Evolutionary conservation across 2,797 vertebrate genomes (phyloP), one percentile per base, ranked within the genome.

Genomic region (Vespertilio murinus): DNA sequence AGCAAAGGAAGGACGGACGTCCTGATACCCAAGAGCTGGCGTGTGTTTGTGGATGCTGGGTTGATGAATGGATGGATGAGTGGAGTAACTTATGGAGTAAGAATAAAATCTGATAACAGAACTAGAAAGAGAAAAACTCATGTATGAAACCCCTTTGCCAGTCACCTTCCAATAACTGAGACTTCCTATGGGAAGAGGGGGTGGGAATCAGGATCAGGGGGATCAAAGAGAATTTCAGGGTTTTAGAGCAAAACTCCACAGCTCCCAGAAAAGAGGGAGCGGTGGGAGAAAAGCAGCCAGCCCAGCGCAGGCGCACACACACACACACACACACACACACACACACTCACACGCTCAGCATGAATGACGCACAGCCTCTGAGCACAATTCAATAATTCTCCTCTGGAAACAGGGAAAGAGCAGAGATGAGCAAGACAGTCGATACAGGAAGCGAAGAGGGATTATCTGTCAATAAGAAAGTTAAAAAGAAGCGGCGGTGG

Each of bases 301-400:
- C 82, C 16, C 81, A 38, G 74, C 70, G 18, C 67, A 6, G 2
- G 7, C 13, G 4, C 42, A 40, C 22, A 28, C 47, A 5, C 65
- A 64, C 40, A 28, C 56, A 11, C 30, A 40, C 22, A 28, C 47
- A 5, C 65, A 64, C 40, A 28, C 56, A 11, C 30, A 5, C 67
- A n/a, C 71, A 82, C 52, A 54, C 52, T 20, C 52, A 54, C 52
- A 82, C 1, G 12, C 67, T 28, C 71, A 82, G 92, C 84, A 71
- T 47, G 64, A 90, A 79, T 92, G 94, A 97, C 56, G n/a, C 96
- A 91, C 81, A 82, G 86, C 91, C 95, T 92, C 69, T 8, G 84
- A 96, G 94, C 69, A 77, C 90, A 93, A 97, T 83, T 89, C 97
- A 96, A 93, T 97, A 79, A 96, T 52, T 90, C 94, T 85, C 74